Evolutionary conservation across 2,888 invertebrate genomes (phyloP).

Genomic region (Thumatha senex): DNA sequence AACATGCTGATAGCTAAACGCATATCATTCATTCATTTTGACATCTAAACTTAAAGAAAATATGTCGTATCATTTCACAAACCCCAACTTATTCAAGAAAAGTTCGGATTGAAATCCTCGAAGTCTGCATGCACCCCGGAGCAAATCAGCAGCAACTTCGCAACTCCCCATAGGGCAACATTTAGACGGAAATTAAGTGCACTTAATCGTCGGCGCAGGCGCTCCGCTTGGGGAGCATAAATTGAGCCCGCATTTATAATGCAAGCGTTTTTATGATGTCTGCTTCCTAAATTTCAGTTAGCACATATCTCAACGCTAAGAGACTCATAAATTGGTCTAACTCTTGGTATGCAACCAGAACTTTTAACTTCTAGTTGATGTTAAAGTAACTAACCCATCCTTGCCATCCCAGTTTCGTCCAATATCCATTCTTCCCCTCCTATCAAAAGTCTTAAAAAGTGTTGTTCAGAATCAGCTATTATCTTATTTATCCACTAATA

Average conservation of each 20-base stretch:
- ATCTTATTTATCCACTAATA: too few species aligned
- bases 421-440: too few species aligned
- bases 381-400: neutral
- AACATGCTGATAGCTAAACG: too few species aligned
- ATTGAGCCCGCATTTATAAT: constrained; percentile 64
- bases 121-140: constrained; percentile 23
- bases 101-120: constrained; percentile 29
- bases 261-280: constrained; percentile 53
- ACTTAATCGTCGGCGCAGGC: constrained; percentile 73
- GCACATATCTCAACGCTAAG: constrained; percentile 35
- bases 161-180: constrained; percentile 65
- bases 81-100: constrained; percentile 18
- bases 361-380: neutral
- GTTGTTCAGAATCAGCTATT: too few species aligned
- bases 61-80: constrained; percentile 8
- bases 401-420: too few species aligned
- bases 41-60: neutral
- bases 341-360: neutral
- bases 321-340: constrained; percentile 3
- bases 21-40: too few species aligned
- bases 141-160: constrained; percentile 45
- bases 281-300: constrained; percentile 51
- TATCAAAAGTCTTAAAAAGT: too few species aligned
- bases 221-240: constrained; percentile 61
- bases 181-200: constrained; percentile 76